phyloP scores from a whole-genome alignment of 2,888 invertebrate genomes.

The Cosmorhoe ocellata region DNA sequence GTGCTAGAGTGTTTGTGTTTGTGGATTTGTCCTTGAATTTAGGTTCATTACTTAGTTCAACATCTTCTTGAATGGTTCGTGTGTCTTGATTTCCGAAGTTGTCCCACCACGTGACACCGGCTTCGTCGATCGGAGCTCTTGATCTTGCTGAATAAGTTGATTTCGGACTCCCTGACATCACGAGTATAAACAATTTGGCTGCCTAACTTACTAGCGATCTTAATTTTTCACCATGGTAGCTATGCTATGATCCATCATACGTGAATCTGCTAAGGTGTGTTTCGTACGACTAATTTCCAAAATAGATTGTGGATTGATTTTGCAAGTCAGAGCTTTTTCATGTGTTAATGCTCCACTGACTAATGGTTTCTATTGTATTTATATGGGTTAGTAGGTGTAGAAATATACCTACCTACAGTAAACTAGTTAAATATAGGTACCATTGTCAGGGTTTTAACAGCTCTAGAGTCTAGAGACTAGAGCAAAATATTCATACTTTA shows the following conservation, averaged over 20 bases:
- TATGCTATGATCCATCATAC: conserved; percentile 8
- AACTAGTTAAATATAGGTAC: too few species aligned
- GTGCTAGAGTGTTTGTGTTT: conserved; percentile 38
- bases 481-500: too few species aligned
- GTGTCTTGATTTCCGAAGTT: conserved; percentile 41
- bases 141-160: conserved; percentile 61
- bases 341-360: conserved; percentile 39
- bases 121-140: conserved; percentile 62
- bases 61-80: conserved; percentile 23
- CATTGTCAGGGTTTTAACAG: too few species aligned
- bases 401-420: background rate
- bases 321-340: conserved; percentile 47
- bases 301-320: conserved; percentile 30
- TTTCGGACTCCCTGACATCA: conserved; percentile 49
- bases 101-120: conserved; percentile 63
- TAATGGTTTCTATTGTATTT: conserved; percentile 36
- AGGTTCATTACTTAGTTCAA: conserved; percentile 35
- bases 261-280: conserved; percentile 28
- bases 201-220: background rate
- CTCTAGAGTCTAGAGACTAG: too few species aligned
- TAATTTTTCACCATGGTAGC: background rate
- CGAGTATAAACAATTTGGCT: background rate
- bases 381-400: conserved; percentile 53
- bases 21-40: conserved; percentile 48
- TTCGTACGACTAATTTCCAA: conserved; percentile 37